Base-by-base conservation (phyloP, 2,113 vertebrate species). In the Capricornis sumatraensis region DNA sequence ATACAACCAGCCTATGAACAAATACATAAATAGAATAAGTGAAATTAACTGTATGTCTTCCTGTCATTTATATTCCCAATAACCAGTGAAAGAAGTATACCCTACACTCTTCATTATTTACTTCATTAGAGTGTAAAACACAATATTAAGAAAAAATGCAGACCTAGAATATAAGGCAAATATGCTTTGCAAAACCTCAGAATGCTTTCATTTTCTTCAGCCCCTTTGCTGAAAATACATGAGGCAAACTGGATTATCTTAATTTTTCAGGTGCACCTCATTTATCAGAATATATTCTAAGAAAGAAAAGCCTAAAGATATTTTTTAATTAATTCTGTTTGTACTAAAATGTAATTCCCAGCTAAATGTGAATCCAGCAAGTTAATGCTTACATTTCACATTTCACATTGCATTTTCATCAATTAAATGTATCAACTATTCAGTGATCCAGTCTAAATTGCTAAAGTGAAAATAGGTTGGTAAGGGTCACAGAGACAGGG, bases 271-370 rank as follows among this genome's bases (percentile, higher is more conserved):
- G 57, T 81, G 10, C 3, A 95, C 76, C 43, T 92, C 9, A 21
- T 95, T 64, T 71, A 53, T 74, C 27, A 85, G 30, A 96, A 91
- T 89, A 57, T 79, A 83, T 78, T 96, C 79, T 74, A 52, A 93
- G 33, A 91, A 96, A 78, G n/a, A 96, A 96, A 97, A 94, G 13
- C n/a, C 33, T 45, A 83, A 53, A 91, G 45, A 87, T 86, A 71
- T 13, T 11, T 81, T 11, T 50, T 55, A 85, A 79, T 55, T 11
- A 87, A 64, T 78, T 36, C 11, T 82, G 53, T 96, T 85, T 87
- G 43, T 60, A 67, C 17, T 43, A 95, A 82, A 74, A 57, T 93
- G 30, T 71, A 83, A 96, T 91, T 79, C 28, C 16, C 43, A 91
- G 47, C 47, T 95, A 91, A 91, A 45, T 53, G 28, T 92, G 94